A percentile compares a stretch with the other conserved stretches of the same genome.
phyloP scores from a whole-genome alignment of 2,888 invertebrate genomes.

The Dasysyrphus albostriatus region DNA sequence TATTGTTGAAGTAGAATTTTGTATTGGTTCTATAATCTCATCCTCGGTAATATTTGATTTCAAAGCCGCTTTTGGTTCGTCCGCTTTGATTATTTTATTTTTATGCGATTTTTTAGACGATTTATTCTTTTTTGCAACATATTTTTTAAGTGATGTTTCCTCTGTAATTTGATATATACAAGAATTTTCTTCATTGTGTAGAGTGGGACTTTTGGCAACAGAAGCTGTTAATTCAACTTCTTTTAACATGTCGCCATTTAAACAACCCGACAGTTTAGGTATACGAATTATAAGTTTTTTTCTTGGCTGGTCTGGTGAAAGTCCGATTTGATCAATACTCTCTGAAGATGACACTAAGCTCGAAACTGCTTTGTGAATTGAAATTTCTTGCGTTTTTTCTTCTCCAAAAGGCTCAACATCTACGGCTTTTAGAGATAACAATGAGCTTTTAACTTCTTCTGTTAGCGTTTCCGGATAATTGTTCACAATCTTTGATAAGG shows the following conservation, averaged over 20 bases:
- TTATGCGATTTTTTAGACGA: not conserved
- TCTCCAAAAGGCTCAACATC: not conserved
- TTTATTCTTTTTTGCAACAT: not conserved
- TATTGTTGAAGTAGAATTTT: too few species aligned
- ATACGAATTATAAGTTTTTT: slow-evolving; percentile 1
- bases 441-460: not conserved
- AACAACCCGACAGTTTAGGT: not conserved
- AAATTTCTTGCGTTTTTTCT: not conserved
- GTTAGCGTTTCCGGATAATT: not conserved
- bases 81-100: not conserved
- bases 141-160: not conserved
- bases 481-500: not conserved
- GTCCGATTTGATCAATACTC: not conserved
- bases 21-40: too few species aligned
- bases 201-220: not conserved
- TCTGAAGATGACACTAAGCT: not conserved
- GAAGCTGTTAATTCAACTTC: not conserved
- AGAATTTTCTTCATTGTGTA: not conserved
- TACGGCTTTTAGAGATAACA: not conserved
- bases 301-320: not conserved
- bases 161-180: not conserved
- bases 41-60: not conserved
- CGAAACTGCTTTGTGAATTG: not conserved
- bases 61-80: not conserved
- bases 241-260: not conserved